Evolutionary conservation across 1,140 invertebrate genomes (phyloP).

Genomic region (Yoshiicerus persimilis): DNA sequence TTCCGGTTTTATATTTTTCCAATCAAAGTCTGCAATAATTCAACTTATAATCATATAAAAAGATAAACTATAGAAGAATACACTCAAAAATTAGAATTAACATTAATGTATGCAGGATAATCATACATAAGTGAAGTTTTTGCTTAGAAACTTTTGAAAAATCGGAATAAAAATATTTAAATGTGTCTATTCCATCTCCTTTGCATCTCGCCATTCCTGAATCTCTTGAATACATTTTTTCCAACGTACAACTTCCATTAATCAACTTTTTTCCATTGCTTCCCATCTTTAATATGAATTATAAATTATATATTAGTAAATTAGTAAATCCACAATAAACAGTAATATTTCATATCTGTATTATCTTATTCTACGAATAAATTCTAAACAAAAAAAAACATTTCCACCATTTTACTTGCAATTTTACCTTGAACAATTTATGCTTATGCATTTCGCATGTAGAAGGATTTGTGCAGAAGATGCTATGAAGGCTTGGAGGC

Average conservation of each 20-base stretch:
- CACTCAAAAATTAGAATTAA: not conserved
- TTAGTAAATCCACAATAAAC: too few relatives aligned
- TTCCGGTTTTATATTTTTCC: conserved; percentile 20
- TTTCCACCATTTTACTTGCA: not conserved
- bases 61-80: too few relatives aligned
- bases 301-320: too few relatives aligned
- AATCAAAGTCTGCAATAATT: conserved; percentile 26
- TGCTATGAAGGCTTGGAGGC: conserved; percentile 13
- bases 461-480: not conserved
- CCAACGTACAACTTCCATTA: conserved; percentile 30
- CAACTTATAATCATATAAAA: too few relatives aligned
- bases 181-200: conserved; percentile 41
- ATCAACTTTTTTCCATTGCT: not conserved
- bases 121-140: not conserved
- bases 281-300: conserved; percentile 9
- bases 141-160: not conserved
- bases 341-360: too few relatives aligned
- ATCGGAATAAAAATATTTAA: conserved; percentile 30
- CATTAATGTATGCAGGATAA: not conserved
- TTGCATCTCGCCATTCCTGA: conserved; percentile 35
- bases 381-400: not conserved
- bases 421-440: conserved; percentile 27
- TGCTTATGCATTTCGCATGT: conserved; percentile 9
- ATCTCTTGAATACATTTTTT: conserved; percentile 29
- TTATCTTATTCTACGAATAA: not conserved